Evolutionary conservation across 2,888 invertebrate genomes (phyloP), one percentile per base, ranked within the genome.

Genomic region (Athalia rosae): DNA sequence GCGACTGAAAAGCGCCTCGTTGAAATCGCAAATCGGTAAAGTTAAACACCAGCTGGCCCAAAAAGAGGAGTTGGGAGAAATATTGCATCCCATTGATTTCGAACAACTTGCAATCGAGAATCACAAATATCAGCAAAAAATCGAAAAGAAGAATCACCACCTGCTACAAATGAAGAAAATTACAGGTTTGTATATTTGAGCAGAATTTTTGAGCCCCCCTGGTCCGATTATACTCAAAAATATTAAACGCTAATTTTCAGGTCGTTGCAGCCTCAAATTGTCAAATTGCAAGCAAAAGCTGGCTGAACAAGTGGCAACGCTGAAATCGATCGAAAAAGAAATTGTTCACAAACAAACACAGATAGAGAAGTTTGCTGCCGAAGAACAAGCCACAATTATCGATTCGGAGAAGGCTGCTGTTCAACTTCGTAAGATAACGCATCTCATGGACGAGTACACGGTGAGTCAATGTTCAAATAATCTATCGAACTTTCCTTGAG

Each of bases 91-190:
- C 0, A 92, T 94, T 0, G 94, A 94, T 85, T 94, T 94, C 81
- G 92, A 94, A 48, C 92, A 93, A 83, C 83, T 94, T 3, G 90
- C 91, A 81, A 94, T 94, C 48, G 93, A 93, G 82, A 94, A 94
- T 82, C 83, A 90, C 3, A 91, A 92, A 83, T 91, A 91, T 74
- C 71, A 89, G 8, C 87, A 89, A 77, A 85, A 90, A 4, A 93
- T 94, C 63, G 93, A 93, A 0, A 90, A 91, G 53, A 93, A 93
- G 82, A 87, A 91, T 59, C 83, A 85, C 8, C 91, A 92, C 80
- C 82, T 94, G 4, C 87, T 89, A 0, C 92, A 93, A 69, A 81
- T 93, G 78, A 94, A 94, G 82, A 92, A 90, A 83, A 91, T 92
- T 89, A 92, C 92, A 0, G 93, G 93, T 8, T 91, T 90, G 47